These are phyloP conservation scores for Furcifer pardalis DNA, from an alignment of 2,797 vertebrate genomes.

Conservation along the genomic window DNA sequence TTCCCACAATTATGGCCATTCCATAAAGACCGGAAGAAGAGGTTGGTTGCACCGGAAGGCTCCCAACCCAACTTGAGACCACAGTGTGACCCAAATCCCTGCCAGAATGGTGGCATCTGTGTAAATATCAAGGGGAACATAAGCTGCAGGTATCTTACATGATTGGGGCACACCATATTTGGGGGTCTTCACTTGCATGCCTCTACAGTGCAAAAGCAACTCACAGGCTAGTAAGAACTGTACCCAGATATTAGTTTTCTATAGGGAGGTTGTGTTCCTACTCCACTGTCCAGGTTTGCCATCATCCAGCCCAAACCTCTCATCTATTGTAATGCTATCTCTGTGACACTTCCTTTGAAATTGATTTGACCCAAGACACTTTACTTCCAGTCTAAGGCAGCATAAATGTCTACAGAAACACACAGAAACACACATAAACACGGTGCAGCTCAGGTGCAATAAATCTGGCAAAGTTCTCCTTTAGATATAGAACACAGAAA, in stretches of 20 bases:
- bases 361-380: no score
- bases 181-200: slow-evolving; percentile 10
- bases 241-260: background rate
- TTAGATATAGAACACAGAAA: background rate
- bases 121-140: slow-evolving; percentile 76
- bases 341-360: no score
- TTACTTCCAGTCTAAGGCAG: no score
- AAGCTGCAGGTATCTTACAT: slow-evolving; percentile 82
- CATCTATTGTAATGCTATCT: no score
- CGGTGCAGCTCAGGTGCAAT: no score
- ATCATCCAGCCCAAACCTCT: no score
- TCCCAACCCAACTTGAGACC: slow-evolving; percentile 50
- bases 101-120: slow-evolving; percentile 86
- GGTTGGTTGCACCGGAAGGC: slow-evolving; percentile 55
- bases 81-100: slow-evolving; percentile 82
- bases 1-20: background rate
- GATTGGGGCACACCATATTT: background rate
- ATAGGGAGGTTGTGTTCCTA: background rate
- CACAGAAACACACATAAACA: no score
- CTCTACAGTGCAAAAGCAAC: background rate
- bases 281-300: no score
- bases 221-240: background rate
- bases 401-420: no score
- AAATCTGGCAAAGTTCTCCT: no score
- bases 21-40: slow-evolving; percentile 53